Base-by-base conservation (phyloP, 2,113 vertebrate genomes). In the Microcebus lehilahytsara region DNA sequence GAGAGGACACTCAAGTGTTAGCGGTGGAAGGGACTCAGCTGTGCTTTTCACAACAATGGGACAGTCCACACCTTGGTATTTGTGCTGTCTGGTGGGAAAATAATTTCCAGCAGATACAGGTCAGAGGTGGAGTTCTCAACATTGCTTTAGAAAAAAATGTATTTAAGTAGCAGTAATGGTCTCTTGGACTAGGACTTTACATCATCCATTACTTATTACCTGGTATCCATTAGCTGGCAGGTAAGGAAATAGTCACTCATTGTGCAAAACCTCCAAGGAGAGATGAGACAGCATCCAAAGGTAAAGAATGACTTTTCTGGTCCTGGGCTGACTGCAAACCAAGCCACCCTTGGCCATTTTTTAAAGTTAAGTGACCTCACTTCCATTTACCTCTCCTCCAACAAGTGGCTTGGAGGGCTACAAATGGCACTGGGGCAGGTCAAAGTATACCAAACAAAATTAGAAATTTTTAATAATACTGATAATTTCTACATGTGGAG, bases 21-120 rank as follows among this genome's bases (percentile, higher is more conserved):
- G 16, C 6, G 1, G 25, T 58, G 11, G 13, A 92, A 64, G 19
- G 11, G 23, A 51, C 13, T 51, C 13, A 64, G 0, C 1, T 40
- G 6, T 11, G 8, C 9, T 34, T 37, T 34, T 9, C 5, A 17
- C 14, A 1, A 5, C 4, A 49, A 6, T 34, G 2, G 46, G 10
- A 10, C 6, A n/a, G 10, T 37, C 9, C 6, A 49, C 37, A 19
- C 7, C 20, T 17, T 69, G 27, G 27, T 14, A 16, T 19, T 8
- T 13, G 19, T 40, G 30, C 1, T 17, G 32, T 78, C 23, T 56
- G 11, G 2, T 14, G 27, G 58, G 5, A 77, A 40, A n/a, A 23
- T 22, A 6, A 3, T 32, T 62, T n/a, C 25, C n/a, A 32, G 53
- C 58, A 89, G 6, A 53, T 6, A 19, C 0, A 64, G 51, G 1